A percentile compares a stretch with the other conserved stretches of the same genome.
phyloP scores from a whole-genome alignment of 2,113 vertebrate genomes.

The Noctilio leporinus region DNA sequence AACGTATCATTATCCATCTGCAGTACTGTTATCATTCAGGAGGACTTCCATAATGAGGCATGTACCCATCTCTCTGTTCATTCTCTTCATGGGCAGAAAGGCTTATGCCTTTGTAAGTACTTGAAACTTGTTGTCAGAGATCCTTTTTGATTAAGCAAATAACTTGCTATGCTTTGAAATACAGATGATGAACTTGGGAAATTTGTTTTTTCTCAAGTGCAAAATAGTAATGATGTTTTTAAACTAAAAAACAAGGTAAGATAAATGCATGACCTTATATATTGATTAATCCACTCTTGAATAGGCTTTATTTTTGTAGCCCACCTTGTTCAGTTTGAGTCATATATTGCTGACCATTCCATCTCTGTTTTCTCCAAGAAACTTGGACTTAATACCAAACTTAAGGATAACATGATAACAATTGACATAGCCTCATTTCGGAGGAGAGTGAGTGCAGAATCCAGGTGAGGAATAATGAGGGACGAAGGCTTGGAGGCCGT shows the following conservation, averaged over 20 bases:
- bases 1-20: constrained; percentile 68
- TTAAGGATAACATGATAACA: neutral
- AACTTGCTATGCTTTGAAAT: constrained; percentile 54
- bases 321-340: neutral
- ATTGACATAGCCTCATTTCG: neutral
- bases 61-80: constrained; percentile 34
- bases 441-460: neutral
- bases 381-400: neutral
- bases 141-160: constrained; percentile 56
- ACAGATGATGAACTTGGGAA: constrained; percentile 31
- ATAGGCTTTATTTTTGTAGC: neutral
- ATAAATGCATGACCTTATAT: neutral
- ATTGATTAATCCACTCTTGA: neutral
- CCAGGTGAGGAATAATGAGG: neutral
- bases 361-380: neutral
- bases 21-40: constrained; percentile 50
- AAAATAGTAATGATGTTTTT: constrained; percentile 31
- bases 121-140: constrained; percentile 59
- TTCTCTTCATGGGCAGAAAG: constrained; percentile 53
- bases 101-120: constrained; percentile 60
- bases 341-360: neutral
- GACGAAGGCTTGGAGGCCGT: neutral
- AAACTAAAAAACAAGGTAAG: constrained; percentile 8
- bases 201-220: neutral
- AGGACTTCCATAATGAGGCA: constrained; percentile 30